Percentiles rank a stretch among this genome's conserved stretches.
Conservation (phyloP, 2,113 vertebrate species). For the Dicentrarchus labrax region DNA sequence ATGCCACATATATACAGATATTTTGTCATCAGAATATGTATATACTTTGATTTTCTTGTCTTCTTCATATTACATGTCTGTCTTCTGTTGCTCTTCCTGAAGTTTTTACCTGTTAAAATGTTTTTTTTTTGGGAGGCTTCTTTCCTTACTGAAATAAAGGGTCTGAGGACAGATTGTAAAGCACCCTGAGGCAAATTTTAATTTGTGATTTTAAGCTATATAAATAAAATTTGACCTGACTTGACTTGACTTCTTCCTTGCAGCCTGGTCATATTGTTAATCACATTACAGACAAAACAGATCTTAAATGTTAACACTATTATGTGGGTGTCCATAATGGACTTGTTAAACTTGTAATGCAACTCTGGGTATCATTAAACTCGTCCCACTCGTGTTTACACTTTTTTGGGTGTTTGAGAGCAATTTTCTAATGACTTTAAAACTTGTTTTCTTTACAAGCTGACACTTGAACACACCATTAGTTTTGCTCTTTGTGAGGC, state of each 20-base stretch:
- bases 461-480: background rate
- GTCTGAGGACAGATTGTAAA: too few relatives aligned
- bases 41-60: too few relatives aligned
- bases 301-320: background rate
- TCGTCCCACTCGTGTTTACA: background rate
- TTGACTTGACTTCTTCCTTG: too few relatives aligned
- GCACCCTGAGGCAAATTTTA: too few relatives aligned
- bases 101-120: too few relatives aligned
- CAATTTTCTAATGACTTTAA: background rate
- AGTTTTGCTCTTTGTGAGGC: background rate
- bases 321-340: background rate
- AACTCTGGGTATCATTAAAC: background rate
- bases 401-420: background rate
- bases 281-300: background rate
- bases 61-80: too few relatives aligned
- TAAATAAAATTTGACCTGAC: background rate
- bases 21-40: too few relatives aligned
- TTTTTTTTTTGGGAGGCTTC: too few relatives aligned
- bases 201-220: too few relatives aligned
- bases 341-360: slow-evolving; percentile 2
- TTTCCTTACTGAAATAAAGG: too few relatives aligned
- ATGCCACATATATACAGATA: too few relatives aligned
- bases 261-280: background rate
- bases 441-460: background rate
- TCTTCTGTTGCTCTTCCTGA: too few relatives aligned